Evolutionary conservation across 1,140 invertebrate genomes (phyloP), one percentile per base, ranked within the genome.

Genomic region (Neotoxoptera formosana): DNA sequence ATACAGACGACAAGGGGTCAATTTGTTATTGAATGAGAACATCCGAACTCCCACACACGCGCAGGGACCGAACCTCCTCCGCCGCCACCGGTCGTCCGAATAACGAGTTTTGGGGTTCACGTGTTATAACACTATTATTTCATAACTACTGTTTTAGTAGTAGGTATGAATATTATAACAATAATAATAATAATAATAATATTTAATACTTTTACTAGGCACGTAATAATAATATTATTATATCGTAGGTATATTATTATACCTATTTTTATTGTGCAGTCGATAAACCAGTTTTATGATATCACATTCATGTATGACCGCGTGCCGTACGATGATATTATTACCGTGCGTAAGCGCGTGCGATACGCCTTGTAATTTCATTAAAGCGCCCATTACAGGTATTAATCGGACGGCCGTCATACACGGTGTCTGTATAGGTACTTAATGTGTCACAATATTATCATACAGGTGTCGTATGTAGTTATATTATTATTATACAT

Each of bases 1-100:
- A 34, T 76, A 76, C 60, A n/a, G 30, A 17, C 21, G 11, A 83
- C 91, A 36, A 93, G 48, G 91, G 91, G 91, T 93, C 91, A 93
- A 93, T 93, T 93, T 93, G 81, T 93, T 92, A 56, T 84, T 92
- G 91, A 92, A 93, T 93, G 91, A 53, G 48, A 93, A 93, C 91
- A 93, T 93, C 81, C 91, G 91, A 93, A 93, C 91, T 93, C 91
- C 91, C 91, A 93, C 81, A 93, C 81, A 23, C 90, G 60, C 41
- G 89, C 34, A 47, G 23, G 84, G 34, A 47, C 86, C 45, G 30
- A 48, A 76, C 30, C 60, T 76, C 25, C 56, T 6, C 8, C 56
- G 30, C n/a, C 14, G 60, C 60, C 25, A 47, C 21, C 45, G 30
- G 47, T 34, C 87, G 87, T 51, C 47, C 47, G 47, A 51, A 51